Evolutionary conservation across 2,113 vertebrate species (phyloP), one percentile per base, ranked within the genome.

Genomic region (Microcebus murinus): DNA sequence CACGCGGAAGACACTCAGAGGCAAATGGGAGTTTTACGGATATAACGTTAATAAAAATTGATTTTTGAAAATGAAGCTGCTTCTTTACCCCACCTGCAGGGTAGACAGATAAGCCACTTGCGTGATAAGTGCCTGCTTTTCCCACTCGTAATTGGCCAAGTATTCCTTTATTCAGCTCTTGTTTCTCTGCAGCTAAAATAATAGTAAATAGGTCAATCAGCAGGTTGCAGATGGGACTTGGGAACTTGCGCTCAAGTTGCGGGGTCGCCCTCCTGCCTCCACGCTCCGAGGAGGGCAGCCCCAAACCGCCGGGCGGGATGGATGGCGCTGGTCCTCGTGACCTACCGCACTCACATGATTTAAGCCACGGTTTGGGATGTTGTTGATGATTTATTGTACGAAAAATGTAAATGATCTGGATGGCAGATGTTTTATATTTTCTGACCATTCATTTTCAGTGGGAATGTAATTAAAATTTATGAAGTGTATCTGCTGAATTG

Each of bases 351-450:
- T 98, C 98, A 97, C 97, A 97, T 98, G 98, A 99, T 98, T 98
- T 98, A 99, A 98, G 98, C 98, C 98, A 97, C 96, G 98, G 98
- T 98, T 99, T 98, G 95, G 99, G 99, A 99, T 99, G 98, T 98
- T 99, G 99, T 98, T 98, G 98, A 98, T 99, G 99, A 99, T 99
- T 99, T 99, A 99, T 99, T 98, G 98, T 98, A 99, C 71, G 94
- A 99, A 99, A 98, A 99, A 99, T 99, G 98, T 99, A 99, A 99
- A 99, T 99, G 99, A 99, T 99, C 99, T 99, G 98, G 98, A 98
- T 99, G 99, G 99, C 99, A 99, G 99, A 99, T 99, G 99, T 99
- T 99, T 99, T 99, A 99, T 99, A 99, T 99, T 99, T 99, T 99
- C 99, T 99, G 99, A 99, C 99, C 99, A 99, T 99, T 99, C 99